Conservation (phyloP, 2,797 vertebrate genomes). For the Tamandua tetradactyla region DNA sequence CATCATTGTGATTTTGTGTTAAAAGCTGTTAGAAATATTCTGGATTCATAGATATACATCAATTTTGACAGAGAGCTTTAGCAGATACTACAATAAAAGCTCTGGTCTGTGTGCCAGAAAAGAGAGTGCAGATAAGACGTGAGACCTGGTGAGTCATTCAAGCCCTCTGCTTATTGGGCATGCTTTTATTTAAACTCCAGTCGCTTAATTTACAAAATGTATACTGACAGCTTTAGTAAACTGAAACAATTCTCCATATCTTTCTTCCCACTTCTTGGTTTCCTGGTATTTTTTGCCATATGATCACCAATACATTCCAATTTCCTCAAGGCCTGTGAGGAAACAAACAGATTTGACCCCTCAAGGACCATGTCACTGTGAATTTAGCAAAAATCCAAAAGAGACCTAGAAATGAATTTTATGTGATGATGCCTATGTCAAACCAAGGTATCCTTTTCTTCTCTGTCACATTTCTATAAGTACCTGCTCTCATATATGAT, state of each 20-base stretch:
- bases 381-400: conserved; percentile 12
- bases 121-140: background rate
- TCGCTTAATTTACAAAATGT: conserved; percentile 4
- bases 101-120: no score
- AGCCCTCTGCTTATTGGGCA: background rate
- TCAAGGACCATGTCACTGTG: background rate
- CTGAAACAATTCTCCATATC: background rate
- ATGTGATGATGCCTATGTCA: background rate
- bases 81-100: background rate
- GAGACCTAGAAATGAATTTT: background rate
- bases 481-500: background rate
- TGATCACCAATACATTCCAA: background rate
- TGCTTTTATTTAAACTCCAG: background rate
- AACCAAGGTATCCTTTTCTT: background rate
- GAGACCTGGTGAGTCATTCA: background rate
- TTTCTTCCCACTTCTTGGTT: background rate
- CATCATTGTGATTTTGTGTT: background rate
- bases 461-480: background rate
- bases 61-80: background rate
- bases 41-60: background rate
- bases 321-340: background rate
- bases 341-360: background rate
- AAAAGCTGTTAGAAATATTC: background rate
- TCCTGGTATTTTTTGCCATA: background rate
- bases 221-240: no score